phyloP scores from a whole-genome alignment of 2,888 invertebrate genomes.

The Melinopterus prodromus region DNA sequence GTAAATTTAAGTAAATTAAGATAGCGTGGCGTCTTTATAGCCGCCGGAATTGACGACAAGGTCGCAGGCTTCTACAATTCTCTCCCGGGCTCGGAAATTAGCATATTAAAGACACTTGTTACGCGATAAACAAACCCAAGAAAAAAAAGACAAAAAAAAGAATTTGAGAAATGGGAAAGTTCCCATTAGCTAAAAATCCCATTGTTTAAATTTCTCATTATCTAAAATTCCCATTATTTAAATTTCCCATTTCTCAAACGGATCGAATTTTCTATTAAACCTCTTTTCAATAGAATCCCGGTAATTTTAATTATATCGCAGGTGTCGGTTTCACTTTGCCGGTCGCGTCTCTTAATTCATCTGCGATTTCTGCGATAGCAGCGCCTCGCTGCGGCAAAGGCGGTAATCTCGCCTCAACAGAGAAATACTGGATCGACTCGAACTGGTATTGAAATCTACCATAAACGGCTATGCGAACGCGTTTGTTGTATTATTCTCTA shows the following conservation, averaged over 20 bases:
- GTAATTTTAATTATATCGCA: neutral
- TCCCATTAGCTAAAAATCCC: neutral
- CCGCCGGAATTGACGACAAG: neutral
- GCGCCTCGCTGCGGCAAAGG: neutral
- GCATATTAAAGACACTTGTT: constrained; percentile 11
- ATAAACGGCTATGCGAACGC: neutral
- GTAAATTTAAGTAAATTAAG: constrained; percentile 25
- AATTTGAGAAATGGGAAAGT: neutral
- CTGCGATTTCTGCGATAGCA: neutral
- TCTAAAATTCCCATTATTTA: neutral
- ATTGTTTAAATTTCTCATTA: neutral
- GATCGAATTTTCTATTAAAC: neutral
- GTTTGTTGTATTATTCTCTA: neutral
- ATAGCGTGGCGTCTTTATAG: constrained; percentile 11
- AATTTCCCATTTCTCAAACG: neutral
- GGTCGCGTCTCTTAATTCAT: neutral
- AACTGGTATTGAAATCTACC: neutral
- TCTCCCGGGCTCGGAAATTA: neutral
- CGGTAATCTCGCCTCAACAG: neutral
- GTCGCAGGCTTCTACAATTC: neutral
- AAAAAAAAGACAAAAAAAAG: neutral
- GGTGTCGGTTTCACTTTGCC: neutral
- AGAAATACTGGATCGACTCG: neutral
- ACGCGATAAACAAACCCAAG: neutral
- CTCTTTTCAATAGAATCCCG: neutral